Conservation (phyloP, 1,140 invertebrate genomes). For the Drosophila setifemur region DNA sequence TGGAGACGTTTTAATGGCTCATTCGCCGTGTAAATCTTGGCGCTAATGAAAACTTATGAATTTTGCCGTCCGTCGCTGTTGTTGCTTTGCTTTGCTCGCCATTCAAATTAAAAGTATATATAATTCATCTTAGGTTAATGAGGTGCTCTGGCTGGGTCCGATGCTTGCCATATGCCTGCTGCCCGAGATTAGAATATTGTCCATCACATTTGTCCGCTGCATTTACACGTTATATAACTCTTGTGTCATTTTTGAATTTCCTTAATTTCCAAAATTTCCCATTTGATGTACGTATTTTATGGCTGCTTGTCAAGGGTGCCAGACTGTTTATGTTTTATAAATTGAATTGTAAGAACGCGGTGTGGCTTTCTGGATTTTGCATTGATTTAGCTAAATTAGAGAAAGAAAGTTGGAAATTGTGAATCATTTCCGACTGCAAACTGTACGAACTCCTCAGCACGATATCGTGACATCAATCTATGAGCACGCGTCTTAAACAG, state of each 20-base stretch:
- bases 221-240: slow-evolving; percentile 14
- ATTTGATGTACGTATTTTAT: slow-evolving; percentile 16
- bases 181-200: slow-evolving; percentile 8
- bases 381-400: slow-evolving; percentile 5
- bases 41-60: slow-evolving; percentile 76
- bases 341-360: slow-evolving; percentile 37
- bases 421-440: slow-evolving; percentile 5
- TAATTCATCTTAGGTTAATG: slow-evolving; percentile 47
- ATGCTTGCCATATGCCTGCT: neutral
- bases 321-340: slow-evolving; percentile 56
- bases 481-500: neutral
- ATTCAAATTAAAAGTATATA: slow-evolving; percentile 34
- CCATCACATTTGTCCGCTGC: slow-evolving; percentile 21
- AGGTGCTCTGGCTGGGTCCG: neutral
- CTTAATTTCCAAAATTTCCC: neutral
- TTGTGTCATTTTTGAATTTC: neutral
- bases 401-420: neutral
- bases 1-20: slow-evolving; percentile 72
- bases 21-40: slow-evolving; percentile 34
- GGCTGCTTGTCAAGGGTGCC: slow-evolving; percentile 1
- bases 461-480: slow-evolving; percentile 21
- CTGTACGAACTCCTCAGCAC: too few species aligned
- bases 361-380: slow-evolving; percentile 11
- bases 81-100: neutral
- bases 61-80: slow-evolving; percentile 9